Evolutionary conservation across 2,113 vertebrate genomes (phyloP).

Genomic region (Bufo gargarizans): DNA sequence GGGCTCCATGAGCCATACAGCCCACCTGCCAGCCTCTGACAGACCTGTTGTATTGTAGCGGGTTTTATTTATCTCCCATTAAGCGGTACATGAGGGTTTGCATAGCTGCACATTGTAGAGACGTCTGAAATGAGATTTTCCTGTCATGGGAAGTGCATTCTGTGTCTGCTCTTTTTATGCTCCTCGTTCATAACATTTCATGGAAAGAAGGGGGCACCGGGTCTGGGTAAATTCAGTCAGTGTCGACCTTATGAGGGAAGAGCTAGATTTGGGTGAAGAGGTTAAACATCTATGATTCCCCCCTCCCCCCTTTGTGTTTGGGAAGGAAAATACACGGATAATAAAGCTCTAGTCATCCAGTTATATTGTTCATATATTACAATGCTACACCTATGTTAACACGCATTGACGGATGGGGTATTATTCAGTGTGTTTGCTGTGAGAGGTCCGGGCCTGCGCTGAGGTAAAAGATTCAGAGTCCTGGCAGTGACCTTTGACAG

Average conservation of each 20-base stretch:
- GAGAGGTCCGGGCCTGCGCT: conserved; percentile 3
- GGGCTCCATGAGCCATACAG: conserved; percentile 15
- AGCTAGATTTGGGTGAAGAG: conserved; percentile 40
- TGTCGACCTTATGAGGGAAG: conserved; percentile 48
- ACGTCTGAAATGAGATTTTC: conserved; percentile 45
- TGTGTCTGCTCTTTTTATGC: conserved; percentile 28
- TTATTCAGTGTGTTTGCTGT: conserved; percentile 38
- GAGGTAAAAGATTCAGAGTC: conserved; percentile 22
- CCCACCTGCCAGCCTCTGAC: conserved; percentile 41
- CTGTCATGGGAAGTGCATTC: conserved; percentile 42
- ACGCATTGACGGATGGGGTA: conserved; percentile 35
- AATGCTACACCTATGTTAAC: conserved; percentile 37
- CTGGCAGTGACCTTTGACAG: conserved; percentile 47
- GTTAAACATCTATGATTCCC: conserved; percentile 48
- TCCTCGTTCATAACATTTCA: conserved; percentile 42
- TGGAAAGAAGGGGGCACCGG: conserved; percentile 14
- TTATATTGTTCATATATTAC: conserved; percentile 37
- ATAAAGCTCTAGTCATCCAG: conserved; percentile 49
- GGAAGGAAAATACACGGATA: conserved; percentile 32
- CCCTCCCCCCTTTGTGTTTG: conserved; percentile 27
- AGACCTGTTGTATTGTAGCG: conserved; percentile 38
- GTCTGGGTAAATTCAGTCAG: conserved; percentile 30
- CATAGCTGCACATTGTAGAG: conserved; percentile 47
- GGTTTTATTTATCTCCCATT: conserved; percentile 49
- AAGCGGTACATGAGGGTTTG: conserved; percentile 46